Evolutionary conservation across 2,888 invertebrate genomes (phyloP), one percentile per base, ranked within the genome.

Genomic region (Petrophora chlorosata): DNA sequence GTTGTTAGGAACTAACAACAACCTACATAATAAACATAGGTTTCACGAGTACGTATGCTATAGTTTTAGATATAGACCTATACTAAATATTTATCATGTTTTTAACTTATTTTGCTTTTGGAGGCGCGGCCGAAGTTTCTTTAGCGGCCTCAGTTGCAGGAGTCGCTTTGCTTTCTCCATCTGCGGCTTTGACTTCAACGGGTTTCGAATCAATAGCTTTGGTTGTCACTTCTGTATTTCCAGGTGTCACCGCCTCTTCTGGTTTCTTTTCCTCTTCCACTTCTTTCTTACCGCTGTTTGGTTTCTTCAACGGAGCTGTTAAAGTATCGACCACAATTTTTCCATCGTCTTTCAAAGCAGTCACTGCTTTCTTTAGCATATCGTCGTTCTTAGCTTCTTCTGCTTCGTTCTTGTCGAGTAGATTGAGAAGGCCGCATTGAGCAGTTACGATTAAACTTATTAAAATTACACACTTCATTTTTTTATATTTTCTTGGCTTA

Each of bases 361-460:
- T 38, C 5, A 42, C 26, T 5, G 36, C 10, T 7, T 47, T 47
- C n/a, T 47, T 41, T 5, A 47, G 9, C 19, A 47, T 25, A 19
- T 44, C 53, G 12, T 33, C 35, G 2, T 53, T 50, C 10, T 50
- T 9, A 13, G 40, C 33, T 4, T 16, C 47, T 5, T 56, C 44
- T 1, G 40, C 32, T 32, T 56, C 48, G 15, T 53, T 44, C 1
- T 52, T 38, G 7, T 56, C 51, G 1, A 46, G 17, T 10, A 59
- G 5, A 19, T 33, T 38, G 0, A 59, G 46, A n/a, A 59, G 45
- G 10, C 56, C 59, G 16, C 58, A 53, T 7, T 59, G 5, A 0
- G 38, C 56, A 1, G 48, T 14, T 5, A 43, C 9, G 8, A 55
- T 17, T 8, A 47, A 10, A 13, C 5, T 38, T 12, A 59, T 14